Conservation (phyloP, 2,888 invertebrate genomes). For the Leucophora obtusa region DNA sequence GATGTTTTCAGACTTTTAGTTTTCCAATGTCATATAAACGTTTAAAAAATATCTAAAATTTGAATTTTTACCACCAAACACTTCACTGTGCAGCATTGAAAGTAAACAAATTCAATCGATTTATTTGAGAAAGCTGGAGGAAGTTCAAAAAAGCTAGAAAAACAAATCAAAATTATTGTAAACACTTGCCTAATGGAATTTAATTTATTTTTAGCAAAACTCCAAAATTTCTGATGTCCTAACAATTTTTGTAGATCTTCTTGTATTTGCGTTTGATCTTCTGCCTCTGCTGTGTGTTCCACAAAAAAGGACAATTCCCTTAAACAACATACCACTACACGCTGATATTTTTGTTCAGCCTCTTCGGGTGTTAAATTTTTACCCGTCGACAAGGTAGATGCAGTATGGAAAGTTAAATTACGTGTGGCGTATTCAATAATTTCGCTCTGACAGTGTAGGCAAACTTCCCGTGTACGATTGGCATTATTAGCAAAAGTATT, state of each 20-base stretch:
- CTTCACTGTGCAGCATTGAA: too few relatives aligned
- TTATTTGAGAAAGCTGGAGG: too few relatives aligned
- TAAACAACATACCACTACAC: slow-evolving; percentile 83
- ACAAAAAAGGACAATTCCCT: slow-evolving; percentile 83
- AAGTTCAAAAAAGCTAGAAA: neutral
- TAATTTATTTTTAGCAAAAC: slow-evolving; percentile 81
- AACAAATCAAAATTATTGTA: neutral
- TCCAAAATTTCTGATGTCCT: slow-evolving; percentile 85
- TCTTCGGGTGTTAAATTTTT: slow-evolving; percentile 83
- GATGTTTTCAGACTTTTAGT: too few relatives aligned
- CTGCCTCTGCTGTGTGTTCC: slow-evolving; percentile 79
- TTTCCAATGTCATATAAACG: too few relatives aligned
- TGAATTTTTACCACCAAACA: too few relatives aligned
- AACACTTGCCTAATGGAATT: slow-evolving; percentile 77
- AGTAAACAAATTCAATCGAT: too few relatives aligned
- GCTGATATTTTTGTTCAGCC: slow-evolving; percentile 84
- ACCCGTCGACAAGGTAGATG: slow-evolving; percentile 80
- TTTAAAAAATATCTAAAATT: too few relatives aligned
- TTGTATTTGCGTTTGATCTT: slow-evolving; percentile 72
- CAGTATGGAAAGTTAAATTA: slow-evolving; percentile 83
- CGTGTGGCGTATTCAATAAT: slow-evolving; percentile 86
- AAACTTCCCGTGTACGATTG: slow-evolving; percentile 87
- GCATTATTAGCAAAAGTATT: slow-evolving; percentile 87
- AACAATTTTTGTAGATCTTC: slow-evolving; percentile 80
- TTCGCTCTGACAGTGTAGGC: slow-evolving; percentile 90